A percentile compares a stretch with the other conserved stretches of the same genome.
Evolutionary conservation across 2,797 vertebrate species (phyloP).

Genomic region (Enteromius fasciolatus): DNA sequence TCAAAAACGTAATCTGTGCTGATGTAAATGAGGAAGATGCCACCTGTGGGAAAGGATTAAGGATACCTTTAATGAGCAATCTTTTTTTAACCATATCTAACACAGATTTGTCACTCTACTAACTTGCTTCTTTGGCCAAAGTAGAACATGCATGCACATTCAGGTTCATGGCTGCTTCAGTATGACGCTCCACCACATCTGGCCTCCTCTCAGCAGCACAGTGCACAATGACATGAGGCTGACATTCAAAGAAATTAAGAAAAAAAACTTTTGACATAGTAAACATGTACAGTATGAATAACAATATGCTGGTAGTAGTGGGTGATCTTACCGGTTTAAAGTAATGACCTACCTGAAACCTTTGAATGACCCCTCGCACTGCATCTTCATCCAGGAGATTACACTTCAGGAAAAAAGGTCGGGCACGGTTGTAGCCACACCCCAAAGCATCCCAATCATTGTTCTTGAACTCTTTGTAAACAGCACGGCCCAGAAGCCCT

Average conservation of each 20-base stretch:
- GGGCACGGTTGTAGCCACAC: constrained; percentile 85
- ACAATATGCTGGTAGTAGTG: not conserved
- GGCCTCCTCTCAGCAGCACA: constrained; percentile 95
- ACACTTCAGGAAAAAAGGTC: constrained; percentile 84
- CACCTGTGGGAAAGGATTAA: constrained; percentile 67
- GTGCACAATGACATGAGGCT: constrained; percentile 94
- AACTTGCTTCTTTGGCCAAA: constrained; percentile 93
- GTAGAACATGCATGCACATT: constrained; percentile 89
- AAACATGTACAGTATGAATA: not conserved
- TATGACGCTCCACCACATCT: constrained; percentile 90
- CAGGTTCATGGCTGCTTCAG: constrained; percentile 86
- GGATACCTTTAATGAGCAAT: not conserved
- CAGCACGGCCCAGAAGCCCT: constrained; percentile 89
- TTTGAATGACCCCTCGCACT: constrained; percentile 81
- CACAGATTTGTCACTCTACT: constrained; percentile 44
- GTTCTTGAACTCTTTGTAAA: constrained; percentile 87
- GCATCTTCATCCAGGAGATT: constrained; percentile 88
- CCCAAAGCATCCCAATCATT: constrained; percentile 86
- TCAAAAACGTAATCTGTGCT: constrained; percentile 97
- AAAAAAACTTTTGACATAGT: not conserved
- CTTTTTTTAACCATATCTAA: constrained; percentile 1
- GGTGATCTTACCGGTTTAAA: not conserved
- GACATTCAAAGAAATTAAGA: constrained; percentile 38
- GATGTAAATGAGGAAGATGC: constrained; percentile 89
- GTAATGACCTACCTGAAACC: constrained; percentile 81